Evolutionary conservation across 2,113 vertebrate genomes (phyloP).

Genomic region (Tonatia bakeri): DNA sequence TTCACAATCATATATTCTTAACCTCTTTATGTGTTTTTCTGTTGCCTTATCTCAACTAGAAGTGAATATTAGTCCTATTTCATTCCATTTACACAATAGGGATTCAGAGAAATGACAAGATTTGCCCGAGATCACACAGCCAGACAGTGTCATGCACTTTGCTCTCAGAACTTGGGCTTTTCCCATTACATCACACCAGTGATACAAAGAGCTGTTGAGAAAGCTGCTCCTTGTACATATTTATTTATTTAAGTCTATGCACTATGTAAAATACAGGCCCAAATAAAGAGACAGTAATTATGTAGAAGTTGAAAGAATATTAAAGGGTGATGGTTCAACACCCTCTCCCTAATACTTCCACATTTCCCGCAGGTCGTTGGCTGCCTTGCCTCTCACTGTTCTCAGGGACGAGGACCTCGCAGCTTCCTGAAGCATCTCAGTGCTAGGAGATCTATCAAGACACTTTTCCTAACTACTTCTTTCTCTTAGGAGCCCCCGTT

Average conservation of each 20-base stretch:
- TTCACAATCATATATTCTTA: neutral
- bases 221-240: neutral
- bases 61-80: neutral
- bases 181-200: neutral
- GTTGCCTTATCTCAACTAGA: neutral
- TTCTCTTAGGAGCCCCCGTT: neutral
- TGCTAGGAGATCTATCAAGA: neutral
- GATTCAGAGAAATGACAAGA: neutral
- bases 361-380: neutral
- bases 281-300: neutral
- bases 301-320: neutral
- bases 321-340: neutral
- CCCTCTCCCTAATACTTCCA: neutral
- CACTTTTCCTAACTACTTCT: neutral
- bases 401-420: neutral
- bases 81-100: neutral
- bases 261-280: neutral
- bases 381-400: neutral
- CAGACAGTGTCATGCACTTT: neutral
- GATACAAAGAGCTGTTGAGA: neutral
- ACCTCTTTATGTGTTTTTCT: neutral
- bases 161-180: conserved; percentile 1
- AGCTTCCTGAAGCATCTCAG: neutral
- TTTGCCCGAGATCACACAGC: neutral
- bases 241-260: neutral